Conservation (phyloP, 2,888 invertebrate genomes). For the Sicus ferrugineus region DNA sequence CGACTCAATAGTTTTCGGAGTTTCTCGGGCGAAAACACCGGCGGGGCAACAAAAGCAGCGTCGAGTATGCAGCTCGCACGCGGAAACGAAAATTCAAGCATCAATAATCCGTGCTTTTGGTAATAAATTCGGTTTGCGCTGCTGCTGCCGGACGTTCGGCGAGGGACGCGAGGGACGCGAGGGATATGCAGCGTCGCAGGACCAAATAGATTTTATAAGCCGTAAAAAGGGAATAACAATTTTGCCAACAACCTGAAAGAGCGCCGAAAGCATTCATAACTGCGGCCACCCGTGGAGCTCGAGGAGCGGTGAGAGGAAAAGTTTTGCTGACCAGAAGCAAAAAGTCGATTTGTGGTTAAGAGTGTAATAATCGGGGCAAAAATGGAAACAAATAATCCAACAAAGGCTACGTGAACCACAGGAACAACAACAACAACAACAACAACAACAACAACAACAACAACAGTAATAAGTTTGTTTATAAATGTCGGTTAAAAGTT, state of each 20-base stretch:
- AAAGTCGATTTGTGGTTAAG: conserved; percentile 13
- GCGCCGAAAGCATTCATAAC: conserved; percentile 12
- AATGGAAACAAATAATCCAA: background rate
- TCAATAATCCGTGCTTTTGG: background rate
- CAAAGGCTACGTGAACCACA: background rate
- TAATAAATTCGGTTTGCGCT: background rate
- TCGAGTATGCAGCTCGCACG: background rate
- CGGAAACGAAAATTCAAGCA: background rate
- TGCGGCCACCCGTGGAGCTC: too few species aligned
- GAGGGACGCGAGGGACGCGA: background rate
- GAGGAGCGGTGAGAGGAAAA: too few species aligned
- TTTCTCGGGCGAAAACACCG: background rate
- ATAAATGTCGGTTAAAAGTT: conserved; percentile 13
- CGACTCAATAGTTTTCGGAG: too few species aligned
- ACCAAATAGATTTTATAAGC: background rate
- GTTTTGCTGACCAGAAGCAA: too few species aligned
- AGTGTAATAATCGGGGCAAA: conserved; percentile 7
- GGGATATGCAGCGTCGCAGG: background rate
- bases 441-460: background rate
- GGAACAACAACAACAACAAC: background rate
- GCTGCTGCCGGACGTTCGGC: background rate
- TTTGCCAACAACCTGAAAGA: background rate
- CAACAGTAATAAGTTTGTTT: conserved; percentile 6
- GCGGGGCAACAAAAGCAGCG: background rate
- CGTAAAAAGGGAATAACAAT: background rate